A percentile compares a stretch with the other conserved stretches of the same genome.
phyloP scores from a whole-genome alignment of 2,797 vertebrate genomes.

The Silurus lanzhouensis region DNA sequence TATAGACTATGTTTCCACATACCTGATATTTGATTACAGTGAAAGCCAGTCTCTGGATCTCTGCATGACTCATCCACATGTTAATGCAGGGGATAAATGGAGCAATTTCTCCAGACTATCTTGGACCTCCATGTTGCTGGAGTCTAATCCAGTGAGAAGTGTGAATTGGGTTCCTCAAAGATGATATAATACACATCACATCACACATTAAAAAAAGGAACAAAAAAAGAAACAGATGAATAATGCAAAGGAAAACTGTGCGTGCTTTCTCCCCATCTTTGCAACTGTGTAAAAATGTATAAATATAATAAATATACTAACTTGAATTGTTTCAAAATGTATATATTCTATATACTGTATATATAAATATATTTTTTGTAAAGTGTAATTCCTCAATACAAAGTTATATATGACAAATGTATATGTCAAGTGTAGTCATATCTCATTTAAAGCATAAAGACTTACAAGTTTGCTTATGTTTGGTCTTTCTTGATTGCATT shows the following conservation, averaged over 20 bases:
- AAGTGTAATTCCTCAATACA: slow-evolving; percentile 56
- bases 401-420: slow-evolving; percentile 55
- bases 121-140: not conserved
- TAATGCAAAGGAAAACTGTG: slow-evolving; percentile 44
- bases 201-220: slow-evolving; percentile 24
- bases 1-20: not conserved
- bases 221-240: not conserved
- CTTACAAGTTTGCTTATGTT: slow-evolving; percentile 34
- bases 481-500: slow-evolving; percentile 30
- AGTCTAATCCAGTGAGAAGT: slow-evolving; percentile 5
- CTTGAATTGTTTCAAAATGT: slow-evolving; percentile 63
- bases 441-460: slow-evolving; percentile 62
- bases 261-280: slow-evolving; percentile 13
- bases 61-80: not conserved
- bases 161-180: slow-evolving; percentile 28
- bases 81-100: slow-evolving; percentile 7
- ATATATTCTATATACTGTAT: slow-evolving; percentile 52
- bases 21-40: too few species aligned
- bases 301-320: slow-evolving; percentile 60
- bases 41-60: not conserved
- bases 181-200: slow-evolving; percentile 38
- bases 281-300: slow-evolving; percentile 55
- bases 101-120: not conserved
- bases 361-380: slow-evolving; percentile 61
- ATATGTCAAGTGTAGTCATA: slow-evolving; percentile 49